Percentiles rank a stretch among this genome's conserved stretches.
Evolutionary conservation across 1,140 invertebrate species (phyloP).

Genomic region (Monochamus saltuarius): DNA sequence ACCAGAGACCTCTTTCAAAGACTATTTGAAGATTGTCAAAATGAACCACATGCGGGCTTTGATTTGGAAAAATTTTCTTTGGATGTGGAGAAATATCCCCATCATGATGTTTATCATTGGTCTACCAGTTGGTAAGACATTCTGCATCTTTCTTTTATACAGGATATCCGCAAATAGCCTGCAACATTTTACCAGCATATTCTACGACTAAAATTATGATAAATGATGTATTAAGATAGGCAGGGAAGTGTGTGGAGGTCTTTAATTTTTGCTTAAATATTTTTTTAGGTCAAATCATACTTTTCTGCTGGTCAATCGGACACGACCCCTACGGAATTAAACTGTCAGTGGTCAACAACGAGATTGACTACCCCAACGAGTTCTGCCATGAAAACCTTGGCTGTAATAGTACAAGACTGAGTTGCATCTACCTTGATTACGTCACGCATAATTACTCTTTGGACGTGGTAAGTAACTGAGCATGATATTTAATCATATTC

Average conservation of each 20-base stretch:
- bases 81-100: conserved; percentile 89
- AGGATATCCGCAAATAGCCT: too few species aligned
- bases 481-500: neutral
- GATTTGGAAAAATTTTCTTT: conserved; percentile 88
- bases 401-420: conserved; percentile 70
- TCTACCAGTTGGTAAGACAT: conserved; percentile 60
- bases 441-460: conserved; percentile 63
- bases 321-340: conserved; percentile 83
- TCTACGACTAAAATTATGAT: too few species aligned
- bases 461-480: conserved; percentile 51
- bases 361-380: conserved; percentile 63
- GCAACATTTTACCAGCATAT: too few species aligned
- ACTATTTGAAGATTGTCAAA: conserved; percentile 67
- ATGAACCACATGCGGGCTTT: conserved; percentile 77
- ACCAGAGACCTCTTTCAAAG: conserved; percentile 53
- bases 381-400: conserved; percentile 52
- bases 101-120: conserved; percentile 91
- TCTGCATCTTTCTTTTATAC: too few species aligned
- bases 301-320: conserved; percentile 94
- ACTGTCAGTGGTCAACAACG: conserved; percentile 83
- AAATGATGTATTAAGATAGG: too few species aligned
- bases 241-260: too few species aligned
- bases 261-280: too few species aligned
- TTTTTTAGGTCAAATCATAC: conserved; percentile 72
- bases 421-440: conserved; percentile 73